Percentiles rank a stretch among this genome's conserved stretches.
Evolutionary conservation across 2,888 invertebrate genomes (phyloP).

Genomic region (Microctonus brassicae): DNA sequence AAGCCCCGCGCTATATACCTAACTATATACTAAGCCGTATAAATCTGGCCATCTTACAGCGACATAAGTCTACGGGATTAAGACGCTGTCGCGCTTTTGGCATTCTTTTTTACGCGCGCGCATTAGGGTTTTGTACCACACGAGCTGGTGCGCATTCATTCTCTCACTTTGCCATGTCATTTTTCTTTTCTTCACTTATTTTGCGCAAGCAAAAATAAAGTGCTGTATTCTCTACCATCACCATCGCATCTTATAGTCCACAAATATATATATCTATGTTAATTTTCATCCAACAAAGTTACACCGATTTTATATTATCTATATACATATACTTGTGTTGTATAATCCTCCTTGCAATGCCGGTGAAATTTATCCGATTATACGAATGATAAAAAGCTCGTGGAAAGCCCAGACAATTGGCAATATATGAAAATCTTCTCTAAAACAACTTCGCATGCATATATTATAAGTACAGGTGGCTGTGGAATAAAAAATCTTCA

Average conservation of each 20-base stretch:
- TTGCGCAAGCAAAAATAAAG: slow-evolving; percentile 19
- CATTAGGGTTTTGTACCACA: no score
- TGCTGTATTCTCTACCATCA: slow-evolving; percentile 3
- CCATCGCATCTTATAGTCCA: background rate
- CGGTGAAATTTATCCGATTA: slow-evolving; percentile 33
- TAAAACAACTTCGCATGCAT: background rate
- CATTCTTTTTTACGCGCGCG: slow-evolving; percentile 23
- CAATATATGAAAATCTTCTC: background rate
- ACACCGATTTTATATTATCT: background rate
- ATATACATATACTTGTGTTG: background rate
- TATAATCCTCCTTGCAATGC: slow-evolving; percentile 33
- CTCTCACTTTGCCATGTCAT: background rate
- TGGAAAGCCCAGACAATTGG: slow-evolving; percentile 11
- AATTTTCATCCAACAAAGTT: slow-evolving; percentile 21
- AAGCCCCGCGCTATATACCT: slow-evolving; percentile 30
- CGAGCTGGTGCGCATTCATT: slow-evolving; percentile 33
- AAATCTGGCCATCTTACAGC: slow-evolving; percentile 67
- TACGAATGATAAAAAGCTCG: slow-evolving; percentile 23
- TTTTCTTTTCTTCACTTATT: slow-evolving; percentile 29
- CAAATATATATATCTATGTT: slow-evolving; percentile 21
- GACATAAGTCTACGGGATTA: slow-evolving; percentile 69
- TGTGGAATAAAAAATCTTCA: background rate
- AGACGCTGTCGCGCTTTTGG: slow-evolving; percentile 53
- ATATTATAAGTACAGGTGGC: background rate
- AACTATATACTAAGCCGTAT: slow-evolving; percentile 66